phyloP scores from a whole-genome alignment of 2,888 invertebrate genomes.

The Apodemia duryi region DNA sequence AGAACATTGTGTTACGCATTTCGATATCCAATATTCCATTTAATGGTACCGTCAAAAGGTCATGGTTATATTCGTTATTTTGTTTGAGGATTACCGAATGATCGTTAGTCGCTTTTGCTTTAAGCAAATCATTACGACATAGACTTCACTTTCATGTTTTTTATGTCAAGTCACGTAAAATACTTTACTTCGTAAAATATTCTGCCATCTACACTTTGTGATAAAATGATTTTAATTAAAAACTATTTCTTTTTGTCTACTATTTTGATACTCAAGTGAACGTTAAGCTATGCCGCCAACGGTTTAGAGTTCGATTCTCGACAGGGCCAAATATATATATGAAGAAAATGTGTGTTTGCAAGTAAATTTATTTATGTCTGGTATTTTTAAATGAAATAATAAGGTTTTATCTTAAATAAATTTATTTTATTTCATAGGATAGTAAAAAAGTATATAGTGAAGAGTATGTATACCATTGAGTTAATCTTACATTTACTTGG shows the following conservation, averaged over 20 bases:
- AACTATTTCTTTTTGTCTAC: not conserved
- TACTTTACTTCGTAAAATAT: not conserved
- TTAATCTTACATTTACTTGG: no score
- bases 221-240: not conserved
- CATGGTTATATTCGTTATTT: constrained; percentile 33
- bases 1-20: constrained; percentile 66
- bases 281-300: not conserved
- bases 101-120: constrained; percentile 14
- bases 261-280: not conserved
- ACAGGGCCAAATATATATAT: not conserved
- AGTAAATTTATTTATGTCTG: no score
- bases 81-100: constrained; percentile 34
- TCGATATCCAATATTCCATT: constrained; percentile 67
- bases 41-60: constrained; percentile 58
- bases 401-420: no score
- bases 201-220: not conserved
- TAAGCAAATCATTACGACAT: not conserved
- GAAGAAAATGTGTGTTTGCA: not conserved
- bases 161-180: not conserved
- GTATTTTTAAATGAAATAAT: no score
- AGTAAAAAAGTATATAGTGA: no score
- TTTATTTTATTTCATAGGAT: no score
- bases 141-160: not conserved
- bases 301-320: not conserved
- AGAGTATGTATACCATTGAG: no score